phyloP scores from a whole-genome alignment of 1,140 invertebrate species.

The Zaprionus inermis region DNA sequence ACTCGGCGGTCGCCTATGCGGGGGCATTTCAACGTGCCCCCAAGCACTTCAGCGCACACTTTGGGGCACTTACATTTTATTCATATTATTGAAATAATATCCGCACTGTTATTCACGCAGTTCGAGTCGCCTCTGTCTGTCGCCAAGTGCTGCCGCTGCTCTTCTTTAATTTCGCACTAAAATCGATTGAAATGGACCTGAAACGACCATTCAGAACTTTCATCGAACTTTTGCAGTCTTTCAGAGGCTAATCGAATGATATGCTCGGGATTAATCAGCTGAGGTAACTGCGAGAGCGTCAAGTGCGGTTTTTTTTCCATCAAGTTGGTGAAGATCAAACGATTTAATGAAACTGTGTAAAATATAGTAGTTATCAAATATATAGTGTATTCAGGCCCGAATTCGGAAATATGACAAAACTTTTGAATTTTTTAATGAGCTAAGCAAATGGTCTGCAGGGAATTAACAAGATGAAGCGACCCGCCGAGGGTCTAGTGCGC shows the following conservation, averaged over 20 bases:
- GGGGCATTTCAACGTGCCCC: slow-evolving; percentile 35
- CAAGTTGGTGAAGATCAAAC: no score
- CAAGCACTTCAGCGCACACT: slow-evolving; percentile 30
- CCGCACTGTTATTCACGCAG: slow-evolving; percentile 24
- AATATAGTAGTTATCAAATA: no score
- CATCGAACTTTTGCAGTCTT: neutral
- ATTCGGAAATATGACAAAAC: no score
- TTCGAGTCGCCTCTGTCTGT: neutral
- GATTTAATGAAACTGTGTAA: no score
- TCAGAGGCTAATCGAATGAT: neutral
- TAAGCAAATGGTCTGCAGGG: no score
- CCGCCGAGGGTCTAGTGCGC: no score
- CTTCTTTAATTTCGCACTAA: slow-evolving; percentile 1
- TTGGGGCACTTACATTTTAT: slow-evolving; percentile 51
- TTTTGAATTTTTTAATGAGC: no score
- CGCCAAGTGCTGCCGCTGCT: neutral
- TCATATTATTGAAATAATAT: slow-evolving; percentile 54
- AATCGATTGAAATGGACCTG: neutral
- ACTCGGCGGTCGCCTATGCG: slow-evolving; percentile 66
- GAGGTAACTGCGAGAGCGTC: no score
- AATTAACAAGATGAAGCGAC: no score
- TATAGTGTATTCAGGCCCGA: no score
- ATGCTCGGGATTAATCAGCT: neutral
- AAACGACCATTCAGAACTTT: neutral
- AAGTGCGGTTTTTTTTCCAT: no score